Base-by-base conservation (phyloP, 2,888 invertebrate species). In the Lycaena phlaeas region DNA sequence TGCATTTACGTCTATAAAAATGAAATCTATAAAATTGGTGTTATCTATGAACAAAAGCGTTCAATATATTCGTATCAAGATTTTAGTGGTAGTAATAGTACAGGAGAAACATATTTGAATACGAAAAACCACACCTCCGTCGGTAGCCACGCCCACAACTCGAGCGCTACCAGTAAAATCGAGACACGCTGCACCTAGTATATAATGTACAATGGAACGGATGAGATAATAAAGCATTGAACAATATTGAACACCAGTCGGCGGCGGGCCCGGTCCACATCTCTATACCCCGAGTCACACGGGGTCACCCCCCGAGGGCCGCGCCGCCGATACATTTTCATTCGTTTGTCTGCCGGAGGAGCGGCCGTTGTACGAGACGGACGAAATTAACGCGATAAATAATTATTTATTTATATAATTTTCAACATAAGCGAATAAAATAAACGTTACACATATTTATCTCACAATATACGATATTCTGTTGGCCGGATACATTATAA, bases 401-500 rank as follows among this genome's bases (percentile, higher is more conserved):
- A 61, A 57, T 52, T 41, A 63, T 51, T 46, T 55, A 51, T 51
- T 57, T 48, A 47, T 41, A 34, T 11, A 34, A 38, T 42, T 47
- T 45, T 36, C 31, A 47, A 51, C n/a, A n/a, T 44, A 48, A 42
- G 49, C 43, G 45, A 51, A 50, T 49, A 40, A 49, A 42, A 50
- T 49, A 50, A 51, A 45, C 47, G 52, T 53, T 49, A 51, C 34
- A 43, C 34, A 31, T 44, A 42, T 50, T 51, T 43, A 48, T 51
- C 52, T 54, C 50, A 51, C 48, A 50, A 44, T 49, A 38, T 45
- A 45, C n/a, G n/a, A n/a, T 30, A 52, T 52, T 45, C 49, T 56
- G 50, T 47, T 76, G 81, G 78, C 82, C 75, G 82, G 81, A 78
- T 68, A n/a, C n/a, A n/a, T n/a, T n/a, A 56, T 54, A 58, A 51